Evolutionary conservation across 2,797 vertebrate species (phyloP).

Genomic region (Scomberomorus guttatus): DNA sequence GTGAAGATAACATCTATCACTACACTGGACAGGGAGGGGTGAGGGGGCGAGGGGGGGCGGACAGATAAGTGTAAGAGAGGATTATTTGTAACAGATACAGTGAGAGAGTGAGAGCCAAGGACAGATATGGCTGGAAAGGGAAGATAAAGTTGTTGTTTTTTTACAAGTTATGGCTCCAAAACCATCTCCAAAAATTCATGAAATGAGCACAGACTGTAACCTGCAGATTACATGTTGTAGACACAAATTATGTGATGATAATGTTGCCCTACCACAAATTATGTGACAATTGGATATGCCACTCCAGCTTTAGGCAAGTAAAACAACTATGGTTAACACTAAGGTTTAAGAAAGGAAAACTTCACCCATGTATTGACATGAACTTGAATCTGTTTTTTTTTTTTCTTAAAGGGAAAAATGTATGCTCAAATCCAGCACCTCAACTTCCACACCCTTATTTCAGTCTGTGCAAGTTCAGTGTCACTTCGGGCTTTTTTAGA

Average conservation of each 20-base stretch:
- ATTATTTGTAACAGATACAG: slow-evolving; percentile 63
- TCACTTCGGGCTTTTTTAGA: background rate
- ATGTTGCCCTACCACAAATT: slow-evolving; percentile 35
- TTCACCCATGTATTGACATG: slow-evolving; percentile 14
- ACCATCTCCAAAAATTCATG: slow-evolving; percentile 10
- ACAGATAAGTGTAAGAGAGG: slow-evolving; percentile 37
- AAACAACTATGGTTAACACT: slow-evolving; percentile 35
- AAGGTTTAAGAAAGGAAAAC: slow-evolving; percentile 8
- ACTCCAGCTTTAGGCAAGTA: slow-evolving; percentile 2
- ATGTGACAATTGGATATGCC: slow-evolving; percentile 38
- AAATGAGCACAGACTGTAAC: slow-evolving; percentile 23
- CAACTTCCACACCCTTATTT: background rate
- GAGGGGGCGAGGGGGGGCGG: background rate
- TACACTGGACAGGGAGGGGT: slow-evolving; percentile 21
- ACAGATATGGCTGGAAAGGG: slow-evolving; percentile 24
- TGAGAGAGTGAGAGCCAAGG: slow-evolving; percentile 25
- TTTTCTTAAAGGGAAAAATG: background rate
- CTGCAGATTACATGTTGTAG: slow-evolving; percentile 42
- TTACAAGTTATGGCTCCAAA: slow-evolving; percentile 24
- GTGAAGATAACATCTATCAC: slow-evolving; percentile 65
- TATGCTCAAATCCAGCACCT: background rate
- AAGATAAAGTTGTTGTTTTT: slow-evolving; percentile 1
- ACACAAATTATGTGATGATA: slow-evolving; percentile 31
- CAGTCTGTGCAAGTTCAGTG: background rate
- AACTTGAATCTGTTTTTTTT: slow-evolving; percentile 28